Evolutionary conservation across 2,797 vertebrate species (phyloP), one percentile per base, ranked within the genome.

Genomic region (Phyllotis vaccarum): DNA sequence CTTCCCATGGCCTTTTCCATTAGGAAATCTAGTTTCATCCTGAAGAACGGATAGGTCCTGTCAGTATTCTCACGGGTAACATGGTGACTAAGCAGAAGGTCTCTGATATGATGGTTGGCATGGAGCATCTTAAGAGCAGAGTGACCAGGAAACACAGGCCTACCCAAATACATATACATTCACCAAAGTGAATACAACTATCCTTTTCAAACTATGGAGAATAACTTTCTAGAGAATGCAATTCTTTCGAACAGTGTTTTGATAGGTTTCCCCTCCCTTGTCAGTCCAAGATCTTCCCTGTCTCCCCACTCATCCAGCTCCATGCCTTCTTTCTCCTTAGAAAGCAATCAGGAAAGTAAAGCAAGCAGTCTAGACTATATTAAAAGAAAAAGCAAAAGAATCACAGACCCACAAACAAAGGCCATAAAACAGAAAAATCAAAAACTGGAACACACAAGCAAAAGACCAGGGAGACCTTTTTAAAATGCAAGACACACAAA

Each of bases 11-110:
- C 17, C 13, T 52, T 83, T 78, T 93, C 83, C 72, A 52, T 43
- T 40, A 80, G n/a, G 49, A 93, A 72, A 92, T 96, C 52, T 24
- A 31, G 87, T 94, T 98, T 94, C 93, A 90, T 92, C 66, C 37
- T 29, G 16, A 91, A 72, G 49, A 24, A 81, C n/a, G 0, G 1
- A 78, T 27, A 78, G 5, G 3, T 79, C 27, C 46, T 34, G 13
- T 86, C 9, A 92, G 8, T 60, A 66, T 27, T 64, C 29, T 40
- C 37, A 58, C 6, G 46, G 43, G 29, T 11, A 58, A 37, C 14
- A 75, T 0, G 10, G n/a, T 43, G 10, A 76, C 34, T 66, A 54
- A 58, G 43, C 9, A 27, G 16, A 24, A 7, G 0, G 7, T 54
- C 27, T 43, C 21, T 76, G 24, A 75, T 0, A 16, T 72, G 43